Conservation (phyloP, 2,888 invertebrate genomes). For the Euspilapteryx auroguttella region DNA sequence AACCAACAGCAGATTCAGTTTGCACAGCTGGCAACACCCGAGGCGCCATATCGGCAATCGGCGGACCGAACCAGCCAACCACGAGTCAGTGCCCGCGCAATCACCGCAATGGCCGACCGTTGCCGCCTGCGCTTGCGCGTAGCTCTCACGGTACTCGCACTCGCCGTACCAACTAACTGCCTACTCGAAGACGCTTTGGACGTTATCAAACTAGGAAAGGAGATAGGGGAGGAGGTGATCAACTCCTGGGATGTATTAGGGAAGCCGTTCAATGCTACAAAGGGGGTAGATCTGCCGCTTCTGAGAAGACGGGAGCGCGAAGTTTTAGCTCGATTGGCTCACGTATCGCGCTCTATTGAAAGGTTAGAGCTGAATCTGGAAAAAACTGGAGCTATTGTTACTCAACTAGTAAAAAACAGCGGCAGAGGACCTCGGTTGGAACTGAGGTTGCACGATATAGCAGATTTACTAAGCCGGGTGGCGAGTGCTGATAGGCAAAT, state of each 20-base stretch:
- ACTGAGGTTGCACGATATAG: constrained; percentile 62
- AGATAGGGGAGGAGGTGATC: constrained; percentile 61
- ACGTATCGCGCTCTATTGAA: constrained; percentile 27
- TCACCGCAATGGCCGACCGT: constrained; percentile 35
- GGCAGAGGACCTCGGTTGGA: constrained; percentile 51
- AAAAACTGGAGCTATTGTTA: constrained; percentile 21
- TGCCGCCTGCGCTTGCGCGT: constrained; percentile 20
- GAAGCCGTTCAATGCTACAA: constrained; percentile 47
- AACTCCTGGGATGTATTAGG: constrained; percentile 68
- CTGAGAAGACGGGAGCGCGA: constrained; percentile 63
- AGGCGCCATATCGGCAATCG: too few relatives aligned
- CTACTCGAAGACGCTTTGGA: constrained; percentile 64
- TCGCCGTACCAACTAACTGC: constrained; percentile 26
- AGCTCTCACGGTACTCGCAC: constrained; percentile 21
- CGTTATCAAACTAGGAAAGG: constrained; percentile 59
- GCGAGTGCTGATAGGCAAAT: constrained; percentile 62
- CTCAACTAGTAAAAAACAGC: constrained; percentile 35
- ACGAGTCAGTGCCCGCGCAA: constrained; percentile 28
- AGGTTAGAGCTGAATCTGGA: constrained; percentile 27
- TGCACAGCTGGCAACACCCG: too few relatives aligned
- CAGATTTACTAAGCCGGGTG: constrained; percentile 62
- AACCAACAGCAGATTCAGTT: too few relatives aligned
- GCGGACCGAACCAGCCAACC: too few relatives aligned
- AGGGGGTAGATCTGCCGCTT: constrained; percentile 63
- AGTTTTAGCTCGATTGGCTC: constrained; percentile 50